Percentiles rank a stretch among this genome's conserved stretches.
phyloP scores from a whole-genome alignment of 2,797 vertebrate genomes.

The Rhynchonycteris naso region DNA sequence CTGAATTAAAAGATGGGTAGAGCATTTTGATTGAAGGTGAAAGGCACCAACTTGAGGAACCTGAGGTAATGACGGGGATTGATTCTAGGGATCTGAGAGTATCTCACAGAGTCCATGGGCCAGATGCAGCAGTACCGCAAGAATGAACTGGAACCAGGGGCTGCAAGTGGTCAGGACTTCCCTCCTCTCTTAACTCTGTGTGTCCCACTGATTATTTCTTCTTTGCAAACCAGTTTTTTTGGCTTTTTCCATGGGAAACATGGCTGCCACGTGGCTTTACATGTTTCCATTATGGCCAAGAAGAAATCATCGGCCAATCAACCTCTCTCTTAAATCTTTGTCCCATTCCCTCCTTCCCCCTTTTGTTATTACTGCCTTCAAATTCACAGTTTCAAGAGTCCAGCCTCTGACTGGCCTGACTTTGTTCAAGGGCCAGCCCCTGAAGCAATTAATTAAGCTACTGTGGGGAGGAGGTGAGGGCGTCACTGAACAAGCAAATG shows the following conservation, averaged over 20 bases:
- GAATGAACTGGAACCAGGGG: neutral
- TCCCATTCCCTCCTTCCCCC: neutral
- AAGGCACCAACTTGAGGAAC: neutral
- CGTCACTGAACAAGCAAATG: neutral
- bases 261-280: neutral
- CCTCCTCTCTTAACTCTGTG: neutral
- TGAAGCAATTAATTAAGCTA: neutral
- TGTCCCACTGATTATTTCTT: neutral
- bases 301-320: neutral
- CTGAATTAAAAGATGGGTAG: constrained; percentile 38
- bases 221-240: neutral
- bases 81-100: neutral
- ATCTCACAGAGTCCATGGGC: neutral
- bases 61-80: neutral
- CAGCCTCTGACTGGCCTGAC: neutral
- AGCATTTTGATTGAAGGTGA: constrained; percentile 3
- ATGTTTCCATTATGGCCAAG: neutral
- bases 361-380: neutral
- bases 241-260: neutral
- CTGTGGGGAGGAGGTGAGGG: neutral
- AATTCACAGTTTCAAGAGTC: neutral
- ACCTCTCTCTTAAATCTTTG: neutral
- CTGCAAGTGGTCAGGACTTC: neutral
- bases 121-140: neutral
- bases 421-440: neutral